Evolutionary conservation across 2,888 invertebrate species (phyloP).

Genomic region (Megaustenia siamemsis): DNA sequence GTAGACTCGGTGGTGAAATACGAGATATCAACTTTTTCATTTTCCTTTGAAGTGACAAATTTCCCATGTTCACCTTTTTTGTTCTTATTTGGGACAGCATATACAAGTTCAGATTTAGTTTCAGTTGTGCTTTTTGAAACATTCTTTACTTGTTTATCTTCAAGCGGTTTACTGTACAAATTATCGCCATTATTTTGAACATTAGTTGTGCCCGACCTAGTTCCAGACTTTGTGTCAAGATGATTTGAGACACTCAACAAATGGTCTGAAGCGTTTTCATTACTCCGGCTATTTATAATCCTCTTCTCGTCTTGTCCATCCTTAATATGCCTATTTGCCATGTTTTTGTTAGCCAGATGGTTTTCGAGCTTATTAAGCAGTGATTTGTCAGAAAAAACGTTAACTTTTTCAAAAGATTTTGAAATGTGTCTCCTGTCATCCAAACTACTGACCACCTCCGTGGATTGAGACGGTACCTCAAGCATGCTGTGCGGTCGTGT

Average conservation of each 20-base stretch:
- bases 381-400: slow-evolving; percentile 68
- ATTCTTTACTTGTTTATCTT: neutral
- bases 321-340: neutral
- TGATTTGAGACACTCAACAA: neutral
- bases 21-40: slow-evolving; percentile 24
- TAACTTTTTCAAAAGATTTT: slow-evolving; percentile 58
- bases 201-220: neutral
- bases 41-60: neutral
- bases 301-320: neutral
- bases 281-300: neutral
- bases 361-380: slow-evolving; percentile 67
- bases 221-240: neutral
- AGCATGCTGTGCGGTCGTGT: slow-evolving; percentile 52
- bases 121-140: neutral
- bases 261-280: neutral
- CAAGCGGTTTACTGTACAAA: slow-evolving; percentile 2
- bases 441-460: neutral
- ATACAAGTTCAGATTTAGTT: neutral
- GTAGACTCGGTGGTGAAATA: slow-evolving; percentile 15
- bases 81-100: slow-evolving; percentile 17
- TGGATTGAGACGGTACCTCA: slow-evolving; percentile 31
- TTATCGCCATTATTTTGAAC: neutral
- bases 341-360: slow-evolving; percentile 61
- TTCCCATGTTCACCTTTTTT: slow-evolving; percentile 1
- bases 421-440: slow-evolving; percentile 43